Evolutionary conservation across 2,888 invertebrate genomes (phyloP), one percentile per base, ranked within the genome.

Genomic region (Neelides folsomi): DNA sequence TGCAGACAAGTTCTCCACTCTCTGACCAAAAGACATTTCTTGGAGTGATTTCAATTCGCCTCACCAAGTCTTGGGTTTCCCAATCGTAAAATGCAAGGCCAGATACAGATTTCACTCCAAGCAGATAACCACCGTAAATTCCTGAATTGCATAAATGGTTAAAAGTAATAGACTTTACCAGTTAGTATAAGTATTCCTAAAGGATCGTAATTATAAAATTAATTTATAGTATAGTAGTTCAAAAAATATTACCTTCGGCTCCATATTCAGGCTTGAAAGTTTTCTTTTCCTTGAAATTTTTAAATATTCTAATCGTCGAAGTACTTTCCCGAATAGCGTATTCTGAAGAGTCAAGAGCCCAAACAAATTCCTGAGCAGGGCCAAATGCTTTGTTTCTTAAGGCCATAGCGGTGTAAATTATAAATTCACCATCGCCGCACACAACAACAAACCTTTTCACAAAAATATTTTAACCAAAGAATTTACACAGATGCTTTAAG

Each of bases 321-420:
- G 85, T 85, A 52, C 85, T 86, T 71, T 98, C 97, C 16, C 92
- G 74, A 52, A 77, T 75, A 48, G 77, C 78, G 66, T 78, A 79
- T 57, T 95, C 89, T 42, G 90, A 92, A 35, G 94, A 90, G 70
- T 99, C 98, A 46, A 84, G 78, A 0, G 93, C 92, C 98, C 98
- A 99, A 0, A 97, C 97, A 70, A 99, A 99, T 73, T 99, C 98
- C 66, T 94, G 89, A 0, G 95, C 97, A 10, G 89, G 83, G 1
- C 98, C 98, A 69, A 97, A 99, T 1, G 94, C 94, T 70, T 99
- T 99, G 72, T 99, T 99, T 49, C 98, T 77, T 58, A 99, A 74
- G 0, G 97, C 97, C 94, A 98, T 95, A 0, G 98, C 93, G 0
- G 98, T 99, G 75, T 99, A 98, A 66, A 99, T 97, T 46, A 99